Evolutionary conservation across 2,113 vertebrate species (phyloP).

Genomic region (Antechinus stuartii): DNA sequence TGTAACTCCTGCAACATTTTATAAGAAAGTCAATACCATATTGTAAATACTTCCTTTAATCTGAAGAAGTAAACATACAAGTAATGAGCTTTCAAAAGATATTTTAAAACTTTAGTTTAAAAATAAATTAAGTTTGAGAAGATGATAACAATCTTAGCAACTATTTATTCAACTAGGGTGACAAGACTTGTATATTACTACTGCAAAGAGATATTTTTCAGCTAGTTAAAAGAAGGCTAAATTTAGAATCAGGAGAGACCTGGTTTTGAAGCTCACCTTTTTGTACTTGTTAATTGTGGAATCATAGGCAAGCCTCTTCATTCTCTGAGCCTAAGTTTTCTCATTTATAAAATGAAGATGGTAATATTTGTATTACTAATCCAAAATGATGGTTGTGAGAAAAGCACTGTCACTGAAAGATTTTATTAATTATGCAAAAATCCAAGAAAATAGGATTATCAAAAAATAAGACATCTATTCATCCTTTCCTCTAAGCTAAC

Average conservation of each 20-base stretch:
- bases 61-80: not conserved
- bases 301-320: not conserved
- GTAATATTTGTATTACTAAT: not conserved
- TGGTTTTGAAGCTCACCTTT: not conserved
- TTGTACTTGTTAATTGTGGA: not conserved
- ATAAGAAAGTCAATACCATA: not conserved
- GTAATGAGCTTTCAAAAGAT: not conserved
- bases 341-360: not conserved
- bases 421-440: not conserved
- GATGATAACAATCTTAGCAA: not conserved
- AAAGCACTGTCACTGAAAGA: not conserved
- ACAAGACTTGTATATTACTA: not conserved
- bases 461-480: not conserved
- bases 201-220: not conserved
- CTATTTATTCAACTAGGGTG: not conserved
- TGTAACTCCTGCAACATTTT: not conserved
- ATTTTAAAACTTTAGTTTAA: not conserved
- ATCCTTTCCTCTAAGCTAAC: not conserved
- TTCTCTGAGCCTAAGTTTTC: not conserved
- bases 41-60: not conserved
- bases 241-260: not conserved
- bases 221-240: not conserved
- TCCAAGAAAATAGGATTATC: not conserved
- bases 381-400: not conserved
- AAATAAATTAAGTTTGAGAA: not conserved